A percentile compares a stretch with the other conserved stretches of the same genome.
Evolutionary conservation across 1,140 invertebrate species (phyloP).

Genomic region (Heliothis virescens): DNA sequence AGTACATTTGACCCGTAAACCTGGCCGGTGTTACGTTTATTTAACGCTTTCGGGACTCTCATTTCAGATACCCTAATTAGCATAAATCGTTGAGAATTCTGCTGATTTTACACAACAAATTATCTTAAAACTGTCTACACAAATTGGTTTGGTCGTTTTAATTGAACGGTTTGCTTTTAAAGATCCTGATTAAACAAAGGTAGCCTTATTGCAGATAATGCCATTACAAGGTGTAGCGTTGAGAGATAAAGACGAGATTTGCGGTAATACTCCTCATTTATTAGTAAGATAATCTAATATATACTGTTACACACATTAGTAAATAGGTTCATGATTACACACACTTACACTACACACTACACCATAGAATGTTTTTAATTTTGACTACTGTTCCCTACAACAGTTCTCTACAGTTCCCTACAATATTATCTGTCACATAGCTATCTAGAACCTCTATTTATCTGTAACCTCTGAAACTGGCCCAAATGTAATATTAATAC

Average conservation of each 20-base stretch:
- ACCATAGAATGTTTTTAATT: too few species aligned
- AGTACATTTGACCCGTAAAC: background rate
- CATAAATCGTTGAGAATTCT: background rate
- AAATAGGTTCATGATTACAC: too few species aligned
- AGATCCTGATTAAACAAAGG: background rate
- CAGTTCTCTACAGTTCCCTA: too few species aligned
- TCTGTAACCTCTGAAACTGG: background rate
- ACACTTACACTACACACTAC: too few species aligned
- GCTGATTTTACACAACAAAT: background rate
- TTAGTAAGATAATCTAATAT: too few species aligned
- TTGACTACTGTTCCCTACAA: too few species aligned
- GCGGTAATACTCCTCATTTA: too few species aligned
- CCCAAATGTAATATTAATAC: too few species aligned
- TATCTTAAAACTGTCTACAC: background rate
- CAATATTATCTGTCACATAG: background rate
- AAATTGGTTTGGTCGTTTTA: slow-evolving; percentile 1
- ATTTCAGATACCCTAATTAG: background rate
- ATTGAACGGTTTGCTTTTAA: background rate
- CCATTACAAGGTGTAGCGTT: too few species aligned
- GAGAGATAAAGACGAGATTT: too few species aligned
- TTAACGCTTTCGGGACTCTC: background rate
- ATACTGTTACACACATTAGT: too few species aligned
- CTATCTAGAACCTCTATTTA: background rate
- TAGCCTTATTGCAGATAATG: too few species aligned
- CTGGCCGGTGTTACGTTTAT: background rate